Evolutionary conservation across 2,888 invertebrate genomes (phyloP).

Genomic region (Hymenopus coronatus): DNA sequence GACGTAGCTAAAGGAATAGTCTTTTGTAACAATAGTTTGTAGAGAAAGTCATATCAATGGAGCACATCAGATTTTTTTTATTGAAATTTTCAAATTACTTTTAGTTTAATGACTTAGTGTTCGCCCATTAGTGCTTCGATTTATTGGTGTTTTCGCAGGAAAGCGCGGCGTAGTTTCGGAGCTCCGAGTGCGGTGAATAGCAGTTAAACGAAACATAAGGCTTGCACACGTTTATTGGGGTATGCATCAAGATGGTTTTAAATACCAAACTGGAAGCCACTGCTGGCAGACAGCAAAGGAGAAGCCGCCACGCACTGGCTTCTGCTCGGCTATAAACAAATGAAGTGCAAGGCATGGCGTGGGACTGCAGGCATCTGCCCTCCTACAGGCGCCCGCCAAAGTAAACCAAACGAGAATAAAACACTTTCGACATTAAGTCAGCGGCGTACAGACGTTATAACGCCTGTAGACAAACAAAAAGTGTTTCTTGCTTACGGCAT

Average conservation of each 20-base stretch:
- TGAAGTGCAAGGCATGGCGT: not conserved
- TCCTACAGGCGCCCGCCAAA: constrained; percentile 20
- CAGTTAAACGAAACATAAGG: not conserved
- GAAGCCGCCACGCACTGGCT: constrained; percentile 1
- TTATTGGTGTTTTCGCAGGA: not conserved
- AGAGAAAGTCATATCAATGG: too few relatives aligned
- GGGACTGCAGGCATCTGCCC: constrained; percentile 22
- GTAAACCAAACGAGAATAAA: constrained; percentile 24
- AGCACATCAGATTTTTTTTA: not conserved
- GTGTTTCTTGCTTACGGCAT: not conserved
- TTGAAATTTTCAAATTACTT: not conserved
- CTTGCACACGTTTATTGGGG: not conserved
- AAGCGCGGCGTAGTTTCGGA: not conserved
- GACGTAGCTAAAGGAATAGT: too few relatives aligned
- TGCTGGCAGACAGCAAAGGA: constrained; percentile 17
- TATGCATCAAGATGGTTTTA: not conserved
- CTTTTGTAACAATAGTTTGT: too few relatives aligned
- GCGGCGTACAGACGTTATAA: not conserved
- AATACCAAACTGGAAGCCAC: constrained; percentile 10
- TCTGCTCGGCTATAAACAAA: constrained; percentile 8
- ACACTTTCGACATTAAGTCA: not conserved
- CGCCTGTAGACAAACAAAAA: not conserved
- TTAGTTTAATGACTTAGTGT: not conserved
- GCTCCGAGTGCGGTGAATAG: not conserved
- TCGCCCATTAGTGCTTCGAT: not conserved